A percentile compares a stretch with the other conserved stretches of the same genome.
phyloP scores from a whole-genome alignment of 1,140 invertebrate genomes.

The Hylyphantes graminicola region DNA sequence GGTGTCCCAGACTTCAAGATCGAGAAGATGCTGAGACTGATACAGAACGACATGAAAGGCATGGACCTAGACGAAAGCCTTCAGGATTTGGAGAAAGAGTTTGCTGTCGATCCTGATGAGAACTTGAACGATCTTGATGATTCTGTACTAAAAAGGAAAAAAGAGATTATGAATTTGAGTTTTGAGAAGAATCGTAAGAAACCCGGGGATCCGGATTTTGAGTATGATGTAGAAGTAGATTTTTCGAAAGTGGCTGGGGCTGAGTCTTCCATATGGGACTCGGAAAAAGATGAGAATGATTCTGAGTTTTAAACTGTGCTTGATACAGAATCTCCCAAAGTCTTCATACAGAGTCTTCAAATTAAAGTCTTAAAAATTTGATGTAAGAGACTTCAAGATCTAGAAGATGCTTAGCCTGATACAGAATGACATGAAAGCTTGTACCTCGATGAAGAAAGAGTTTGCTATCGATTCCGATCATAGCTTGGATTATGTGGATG shows the following conservation, averaged over 20 bases:
- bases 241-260: constrained; percentile 61
- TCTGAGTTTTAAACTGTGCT: too few relatives aligned
- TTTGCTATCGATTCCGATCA: constrained; percentile 69
- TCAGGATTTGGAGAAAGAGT: constrained; percentile 61
- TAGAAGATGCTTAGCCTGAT: too few relatives aligned
- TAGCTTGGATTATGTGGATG: constrained; percentile 69
- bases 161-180: constrained; percentile 69
- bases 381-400: too few relatives aligned
- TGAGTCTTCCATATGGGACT: constrained; percentile 43
- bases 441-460: constrained; percentile 63
- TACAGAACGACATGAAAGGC: constrained; percentile 58
- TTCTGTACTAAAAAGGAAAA: constrained; percentile 68
- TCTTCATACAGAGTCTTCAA: too few relatives aligned
- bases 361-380: neutral
- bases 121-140: constrained; percentile 70
- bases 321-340: neutral
- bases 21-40: neutral
- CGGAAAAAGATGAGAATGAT: constrained; percentile 34
- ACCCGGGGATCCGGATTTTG: constrained; percentile 68
- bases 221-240: constrained; percentile 69
- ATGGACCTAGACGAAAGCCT: constrained; percentile 61
- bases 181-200: constrained; percentile 69
- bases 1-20: neutral
- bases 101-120: constrained; percentile 68
- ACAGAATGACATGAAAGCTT: constrained; percentile 45